These are phyloP conservation scores for Malachius bipustulatus DNA, from an alignment of 2,888 invertebrate genomes.

Conservation along the genomic window DNA sequence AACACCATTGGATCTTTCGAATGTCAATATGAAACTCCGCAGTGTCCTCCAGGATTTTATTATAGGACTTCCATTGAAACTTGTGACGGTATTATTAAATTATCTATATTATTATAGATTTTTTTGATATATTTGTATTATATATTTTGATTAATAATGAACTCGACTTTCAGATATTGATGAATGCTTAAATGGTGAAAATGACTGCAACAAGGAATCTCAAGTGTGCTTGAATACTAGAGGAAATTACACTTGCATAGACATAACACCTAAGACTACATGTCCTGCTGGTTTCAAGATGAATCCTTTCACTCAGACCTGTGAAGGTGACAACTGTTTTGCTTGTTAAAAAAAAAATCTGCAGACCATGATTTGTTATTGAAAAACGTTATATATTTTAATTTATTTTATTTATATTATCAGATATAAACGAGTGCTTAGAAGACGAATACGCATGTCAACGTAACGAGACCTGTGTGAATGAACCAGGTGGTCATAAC, in stretches of 20 bases:
- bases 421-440: slow-evolving; percentile 71
- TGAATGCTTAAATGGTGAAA: slow-evolving; percentile 52
- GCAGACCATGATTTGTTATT: too few species aligned
- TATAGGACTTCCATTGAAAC: slow-evolving; percentile 31
- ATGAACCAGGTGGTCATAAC: slow-evolving; percentile 53
- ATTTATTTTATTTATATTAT: slow-evolving; percentile 11
- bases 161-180: slow-evolving; percentile 51
- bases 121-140: slow-evolving; percentile 4
- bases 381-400: too few species aligned
- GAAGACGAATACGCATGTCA: slow-evolving; percentile 47
- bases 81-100: slow-evolving; percentile 26
- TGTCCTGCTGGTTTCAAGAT: slow-evolving; percentile 55
- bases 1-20: slow-evolving; percentile 35
- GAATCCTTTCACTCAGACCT: slow-evolving; percentile 40
- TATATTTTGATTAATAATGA: too few species aligned
- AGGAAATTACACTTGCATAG: slow-evolving; percentile 58
- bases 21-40: slow-evolving; percentile 26
- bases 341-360: too few species aligned
- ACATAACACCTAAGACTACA: slow-evolving; percentile 46
- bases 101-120: slow-evolving; percentile 2
- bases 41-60: slow-evolving; percentile 34
- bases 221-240: slow-evolving; percentile 61
- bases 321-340: slow-evolving; percentile 41
- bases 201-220: slow-evolving; percentile 53
- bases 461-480: slow-evolving; percentile 49